Evolutionary conservation across 2,113 vertebrate species (phyloP), one percentile per base, ranked within the genome.

Genomic region (Phocoena sinus): DNA sequence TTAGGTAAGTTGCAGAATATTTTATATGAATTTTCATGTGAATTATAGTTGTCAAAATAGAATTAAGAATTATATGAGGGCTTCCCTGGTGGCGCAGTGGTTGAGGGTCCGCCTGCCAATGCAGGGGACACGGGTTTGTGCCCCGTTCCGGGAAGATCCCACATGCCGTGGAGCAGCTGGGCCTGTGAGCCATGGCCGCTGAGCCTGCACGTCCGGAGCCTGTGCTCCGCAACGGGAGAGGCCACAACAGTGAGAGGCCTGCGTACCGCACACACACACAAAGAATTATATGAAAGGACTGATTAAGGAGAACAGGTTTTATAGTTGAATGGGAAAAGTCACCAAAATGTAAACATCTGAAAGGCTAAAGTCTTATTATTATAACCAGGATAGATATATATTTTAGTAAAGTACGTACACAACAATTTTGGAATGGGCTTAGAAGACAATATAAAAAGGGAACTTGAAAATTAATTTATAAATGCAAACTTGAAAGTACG

Each of bases 381-480:
- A 36, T 2, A 50, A 68, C 25, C 12, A 6, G 0, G 82, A 3
- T 83, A 60, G 56, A 89, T 77, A 18, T 6, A 84, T 20, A 36
- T 38, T 65, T 53, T 47, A 44, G 36, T 60, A 60, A 90, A 60
- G 8, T 67, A 15, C 14, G 3, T 44, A 20, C 17, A 53, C 7
- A 83, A 44, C 36, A 85, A 62, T 94, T 95, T 95, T 92, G 25
- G 26, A 79, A 28, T 94, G 74, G 31, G 5, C 5, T 87, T 94
- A 67, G 87, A 92, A 88, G 18, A 36, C 5, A 38, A 26, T 82
- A 70, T 73, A 74, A 68, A 86, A 93, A 85, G 53, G 23, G 33
- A 91, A 60, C 11, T 94, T 77, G 56, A 92, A 83, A 87, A 83
- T 86, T 50, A 76, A 76, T 67, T 81, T 89, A 33, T 85, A 81